phyloP scores from a whole-genome alignment of 2,113 vertebrate genomes.

The Cephalopholis sonnerati region DNA sequence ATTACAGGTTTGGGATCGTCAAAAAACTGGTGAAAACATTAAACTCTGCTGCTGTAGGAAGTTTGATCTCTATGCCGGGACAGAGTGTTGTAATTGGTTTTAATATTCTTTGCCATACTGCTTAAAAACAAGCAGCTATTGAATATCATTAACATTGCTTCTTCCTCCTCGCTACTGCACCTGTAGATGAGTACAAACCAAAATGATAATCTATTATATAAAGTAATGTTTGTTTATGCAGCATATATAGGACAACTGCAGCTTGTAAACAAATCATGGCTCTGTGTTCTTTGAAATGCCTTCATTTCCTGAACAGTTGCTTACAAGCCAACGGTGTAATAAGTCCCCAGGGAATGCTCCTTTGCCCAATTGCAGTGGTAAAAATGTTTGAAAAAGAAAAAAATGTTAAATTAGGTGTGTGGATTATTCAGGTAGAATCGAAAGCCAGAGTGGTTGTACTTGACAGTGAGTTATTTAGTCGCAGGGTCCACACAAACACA shows the following conservation, averaged over 20 bases:
- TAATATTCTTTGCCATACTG: background rate
- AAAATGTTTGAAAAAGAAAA: conserved; percentile 51
- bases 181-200: conserved; percentile 25
- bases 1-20: background rate
- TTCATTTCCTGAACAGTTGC: conserved; percentile 73
- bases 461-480: conserved; percentile 86
- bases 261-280: conserved; percentile 71
- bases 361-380: conserved; percentile 56
- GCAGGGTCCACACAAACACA: conserved; percentile 80
- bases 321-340: conserved; percentile 70
- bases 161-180: background rate
- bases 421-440: conserved; percentile 78
- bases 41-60: background rate
- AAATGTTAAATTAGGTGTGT: conserved; percentile 72
- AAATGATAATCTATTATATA: conserved; percentile 29
- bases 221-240: conserved; percentile 52
- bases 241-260: conserved; percentile 54
- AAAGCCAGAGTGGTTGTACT: conserved; percentile 69
- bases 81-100: background rate
- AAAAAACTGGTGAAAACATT: background rate
- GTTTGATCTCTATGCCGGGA: background rate
- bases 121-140: background rate
- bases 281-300: conserved; percentile 68
- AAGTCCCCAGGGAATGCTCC: conserved; percentile 59
- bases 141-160: conserved; percentile 3